Conservation (phyloP, 1,140 invertebrate species). For the Capitella teleta region DNA sequence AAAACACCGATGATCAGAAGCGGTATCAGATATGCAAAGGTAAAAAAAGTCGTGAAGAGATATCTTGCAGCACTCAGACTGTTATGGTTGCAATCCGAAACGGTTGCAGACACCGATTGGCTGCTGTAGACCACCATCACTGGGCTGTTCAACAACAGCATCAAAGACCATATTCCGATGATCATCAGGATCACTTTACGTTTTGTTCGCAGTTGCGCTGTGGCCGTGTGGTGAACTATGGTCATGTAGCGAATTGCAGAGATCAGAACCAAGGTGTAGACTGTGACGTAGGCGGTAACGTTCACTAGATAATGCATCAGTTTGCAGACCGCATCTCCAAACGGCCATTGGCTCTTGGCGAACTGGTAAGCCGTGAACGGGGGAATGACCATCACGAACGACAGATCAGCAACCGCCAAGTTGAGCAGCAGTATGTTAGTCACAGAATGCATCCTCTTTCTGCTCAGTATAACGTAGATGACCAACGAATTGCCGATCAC, state of each 20-base stretch:
- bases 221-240: conserved; percentile 8
- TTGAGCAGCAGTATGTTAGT: conserved; percentile 64
- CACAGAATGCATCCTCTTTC: conserved; percentile 43
- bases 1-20: conserved; percentile 6
- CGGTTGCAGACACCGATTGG: not conserved
- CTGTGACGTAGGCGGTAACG: conserved; percentile 77
- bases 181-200: conserved; percentile 6
- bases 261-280: conserved; percentile 87
- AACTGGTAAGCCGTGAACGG: conserved; percentile 14
- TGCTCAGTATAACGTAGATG: conserved; percentile 44
- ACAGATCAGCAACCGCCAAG: conserved; percentile 59
- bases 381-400: conserved; percentile 20
- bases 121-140: conserved; percentile 1
- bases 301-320: conserved; percentile 19
- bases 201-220: conserved; percentile 2
- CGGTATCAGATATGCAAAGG: conserved; percentile 13
- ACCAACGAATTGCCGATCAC: conserved; percentile 49
- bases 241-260: conserved; percentile 59
- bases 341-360: conserved; percentile 10
- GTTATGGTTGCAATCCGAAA: conserved; percentile 7
- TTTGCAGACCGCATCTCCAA: conserved; percentile 13
- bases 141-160: conserved; percentile 6
- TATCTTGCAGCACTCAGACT: not conserved
- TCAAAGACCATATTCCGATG: not conserved
- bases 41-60: conserved; percentile 12